Percentiles rank a stretch among this genome's conserved stretches.
phyloP scores from a whole-genome alignment of 2,888 invertebrate species.

The Aspidiotus destructor region DNA sequence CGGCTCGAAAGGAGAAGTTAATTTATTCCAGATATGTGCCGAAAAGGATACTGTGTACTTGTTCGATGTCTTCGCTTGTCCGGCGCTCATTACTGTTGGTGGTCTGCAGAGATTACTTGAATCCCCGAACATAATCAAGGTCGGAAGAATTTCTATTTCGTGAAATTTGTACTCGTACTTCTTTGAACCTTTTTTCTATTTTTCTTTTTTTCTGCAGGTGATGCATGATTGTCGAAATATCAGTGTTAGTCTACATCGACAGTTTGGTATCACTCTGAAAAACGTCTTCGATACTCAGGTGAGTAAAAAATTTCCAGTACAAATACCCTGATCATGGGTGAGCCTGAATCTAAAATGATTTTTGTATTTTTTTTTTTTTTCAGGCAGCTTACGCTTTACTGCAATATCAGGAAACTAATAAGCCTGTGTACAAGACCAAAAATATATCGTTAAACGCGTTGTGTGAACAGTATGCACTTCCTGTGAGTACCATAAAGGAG shows the following conservation, averaged over 20 bases:
- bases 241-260: conserved; percentile 74
- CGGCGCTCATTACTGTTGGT: conserved; percentile 63
- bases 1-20: conserved; percentile 77
- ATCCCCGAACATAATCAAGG: conserved; percentile 70
- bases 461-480: conserved; percentile 79
- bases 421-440: conserved; percentile 89
- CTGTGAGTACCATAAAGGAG: conserved; percentile 83
- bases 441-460: conserved; percentile 83
- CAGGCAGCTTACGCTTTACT: conserved; percentile 81
- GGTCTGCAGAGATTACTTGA: conserved; percentile 72
- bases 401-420: conserved; percentile 77
- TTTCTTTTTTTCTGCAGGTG: conserved; percentile 47
- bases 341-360: neutral
- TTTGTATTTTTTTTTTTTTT: conserved; percentile 20
- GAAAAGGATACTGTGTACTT: conserved; percentile 72
- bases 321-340: neutral
- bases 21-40: conserved; percentile 75
- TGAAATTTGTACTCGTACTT: neutral
- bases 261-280: conserved; percentile 70
- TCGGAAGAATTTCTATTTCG: conserved; percentile 38
- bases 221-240: conserved; percentile 89
- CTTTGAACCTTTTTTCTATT: neutral
- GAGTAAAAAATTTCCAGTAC: conserved; percentile 35
- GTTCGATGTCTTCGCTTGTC: conserved; percentile 78
- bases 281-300: conserved; percentile 87